Conservation (phyloP, 2,113 vertebrate genomes). For the Ia io region DNA sequence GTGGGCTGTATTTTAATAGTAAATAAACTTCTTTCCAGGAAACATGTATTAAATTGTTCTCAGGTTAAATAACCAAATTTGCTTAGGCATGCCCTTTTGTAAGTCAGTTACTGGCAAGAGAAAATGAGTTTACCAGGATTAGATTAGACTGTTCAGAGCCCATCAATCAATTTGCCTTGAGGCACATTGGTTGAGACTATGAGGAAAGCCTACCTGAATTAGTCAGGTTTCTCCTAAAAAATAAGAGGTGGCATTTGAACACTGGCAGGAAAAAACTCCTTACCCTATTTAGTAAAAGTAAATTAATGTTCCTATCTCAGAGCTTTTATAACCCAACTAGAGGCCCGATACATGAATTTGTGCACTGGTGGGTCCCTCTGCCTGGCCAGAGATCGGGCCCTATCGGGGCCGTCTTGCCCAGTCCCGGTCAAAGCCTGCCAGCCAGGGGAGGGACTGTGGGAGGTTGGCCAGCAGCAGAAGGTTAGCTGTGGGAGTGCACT, state of each 20-base stretch:
- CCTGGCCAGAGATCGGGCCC: accelerated
- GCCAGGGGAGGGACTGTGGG: accelerated
- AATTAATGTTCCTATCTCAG: background rate
- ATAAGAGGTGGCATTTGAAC: background rate
- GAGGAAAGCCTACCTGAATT: background rate
- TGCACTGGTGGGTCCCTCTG: too few relatives aligned
- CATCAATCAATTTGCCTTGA: background rate
- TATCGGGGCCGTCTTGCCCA: too few relatives aligned
- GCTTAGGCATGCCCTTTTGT: background rate
- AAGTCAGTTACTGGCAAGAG: background rate
- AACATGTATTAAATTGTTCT: background rate
- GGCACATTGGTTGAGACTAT: background rate
- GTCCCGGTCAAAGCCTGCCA: too few relatives aligned
- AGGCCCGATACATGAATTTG: too few relatives aligned
- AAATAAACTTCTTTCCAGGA: background rate
- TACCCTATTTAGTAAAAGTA: background rate
- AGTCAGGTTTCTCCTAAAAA: background rate
- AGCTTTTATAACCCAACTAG: background rate
- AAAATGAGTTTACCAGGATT: background rate
- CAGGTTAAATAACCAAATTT: slow-evolving; percentile 12
- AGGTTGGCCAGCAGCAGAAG: too few relatives aligned
- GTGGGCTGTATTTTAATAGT: background rate
- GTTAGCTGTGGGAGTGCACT: too few relatives aligned
- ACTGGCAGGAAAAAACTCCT: background rate
- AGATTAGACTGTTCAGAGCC: background rate